Evolutionary conservation across 2,888 invertebrate genomes (phyloP).

Genomic region (Poecilobothrus nobilitatus): DNA sequence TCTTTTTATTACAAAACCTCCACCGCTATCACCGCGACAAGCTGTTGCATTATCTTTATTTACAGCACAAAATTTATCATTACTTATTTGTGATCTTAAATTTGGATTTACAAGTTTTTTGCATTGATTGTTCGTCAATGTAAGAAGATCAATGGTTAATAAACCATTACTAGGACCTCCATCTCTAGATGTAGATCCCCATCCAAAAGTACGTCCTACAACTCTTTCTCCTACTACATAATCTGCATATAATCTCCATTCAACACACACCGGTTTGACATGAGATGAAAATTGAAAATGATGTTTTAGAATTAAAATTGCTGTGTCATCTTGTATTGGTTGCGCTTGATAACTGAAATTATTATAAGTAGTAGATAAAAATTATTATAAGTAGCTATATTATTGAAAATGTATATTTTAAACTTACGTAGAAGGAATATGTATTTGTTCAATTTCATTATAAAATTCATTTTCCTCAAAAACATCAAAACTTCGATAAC

Average conservation of each 20-base stretch:
- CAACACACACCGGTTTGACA: not conserved
- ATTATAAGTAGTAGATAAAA: too few species aligned
- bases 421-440: too few species aligned
- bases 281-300: too few species aligned
- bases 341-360: too few species aligned
- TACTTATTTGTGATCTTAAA: conserved; percentile 14
- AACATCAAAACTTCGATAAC: too few species aligned
- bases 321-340: too few species aligned
- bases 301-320: too few species aligned
- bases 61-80: conserved; percentile 16
- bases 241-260: not conserved
- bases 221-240: conserved; percentile 5
- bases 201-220: conserved; percentile 18
- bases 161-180: conserved; percentile 8
- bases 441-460: too few species aligned
- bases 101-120: not conserved
- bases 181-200: conserved; percentile 14
- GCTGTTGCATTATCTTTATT: conserved; percentile 11
- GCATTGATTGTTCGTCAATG: conserved; percentile 16
- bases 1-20: conserved; percentile 12
- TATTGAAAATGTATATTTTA: too few species aligned
- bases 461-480: too few species aligned
- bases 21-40: conserved; percentile 17
- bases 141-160: conserved; percentile 14
- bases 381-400: too few species aligned